These are phyloP conservation scores for Aphaenogaster ashmeadi DNA, from an alignment of 1,140 invertebrate species.

Conservation along the genomic window DNA sequence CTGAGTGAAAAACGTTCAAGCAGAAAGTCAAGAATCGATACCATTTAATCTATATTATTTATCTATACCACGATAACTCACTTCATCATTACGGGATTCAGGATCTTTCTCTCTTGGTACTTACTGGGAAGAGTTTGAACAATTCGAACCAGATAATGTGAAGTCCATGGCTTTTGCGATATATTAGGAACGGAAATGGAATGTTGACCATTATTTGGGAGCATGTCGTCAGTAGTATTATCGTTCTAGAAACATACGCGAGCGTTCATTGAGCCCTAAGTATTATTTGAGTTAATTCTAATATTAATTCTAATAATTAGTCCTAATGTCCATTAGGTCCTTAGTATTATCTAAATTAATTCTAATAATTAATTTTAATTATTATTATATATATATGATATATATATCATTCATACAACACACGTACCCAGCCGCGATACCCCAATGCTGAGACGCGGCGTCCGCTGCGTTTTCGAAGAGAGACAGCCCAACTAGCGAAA, in stretches of 20 bases:
- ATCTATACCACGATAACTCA: neutral
- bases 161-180: conserved; percentile 88
- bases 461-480: conserved; percentile 93
- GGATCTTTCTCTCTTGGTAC: conserved; percentile 61
- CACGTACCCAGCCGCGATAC: conserved; percentile 91
- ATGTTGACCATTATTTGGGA: conserved; percentile 93
- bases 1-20: neutral
- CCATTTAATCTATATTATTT: neutral
- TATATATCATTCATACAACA: neutral
- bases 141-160: conserved; percentile 90
- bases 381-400: neutral
- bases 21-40: neutral
- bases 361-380: neutral
- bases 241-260: conserved; percentile 90
- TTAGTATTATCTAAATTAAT: neutral
- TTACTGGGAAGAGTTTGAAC: conserved; percentile 95
- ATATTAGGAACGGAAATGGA: conserved; percentile 89
- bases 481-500: conserved; percentile 93
- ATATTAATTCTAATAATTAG: neutral
- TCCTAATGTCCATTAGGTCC: neutral
- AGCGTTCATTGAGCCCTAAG: neutral
- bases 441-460: conserved; percentile 93
- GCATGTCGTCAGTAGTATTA: conserved; percentile 93
- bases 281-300: neutral
- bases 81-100: neutral